Evolutionary conservation across 1,140 invertebrate species (phyloP).

Genomic region (Pseudomyrmex sp.): DNA sequence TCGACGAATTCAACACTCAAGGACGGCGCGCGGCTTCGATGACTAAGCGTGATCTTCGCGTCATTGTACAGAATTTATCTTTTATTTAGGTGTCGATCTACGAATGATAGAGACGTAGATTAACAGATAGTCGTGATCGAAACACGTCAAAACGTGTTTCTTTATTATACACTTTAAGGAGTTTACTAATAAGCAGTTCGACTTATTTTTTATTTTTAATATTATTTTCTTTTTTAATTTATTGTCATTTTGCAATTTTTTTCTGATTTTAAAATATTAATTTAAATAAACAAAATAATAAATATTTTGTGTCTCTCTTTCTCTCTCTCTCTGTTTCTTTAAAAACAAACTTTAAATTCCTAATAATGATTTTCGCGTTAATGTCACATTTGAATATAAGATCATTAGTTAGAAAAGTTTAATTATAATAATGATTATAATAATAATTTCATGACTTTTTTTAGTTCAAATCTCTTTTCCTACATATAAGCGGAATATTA

Average conservation of each 20-base stretch:
- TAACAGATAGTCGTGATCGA: conserved; percentile 28
- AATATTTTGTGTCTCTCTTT: no score
- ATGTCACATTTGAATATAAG: no score
- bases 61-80: conserved; percentile 31
- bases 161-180: neutral
- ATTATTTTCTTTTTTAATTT: neutral
- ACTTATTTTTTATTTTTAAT: conserved; percentile 15
- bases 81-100: conserved; percentile 29
- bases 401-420: neutral
- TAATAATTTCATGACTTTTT: neutral
- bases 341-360: no score
- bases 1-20: conserved; percentile 63
- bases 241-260: no score
- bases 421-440: conserved; percentile 2
- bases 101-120: conserved; percentile 11
- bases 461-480: neutral
- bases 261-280: no score
- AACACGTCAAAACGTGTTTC: conserved; percentile 16
- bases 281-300: no score
- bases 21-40: conserved; percentile 39
- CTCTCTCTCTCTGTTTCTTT: no score
- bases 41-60: conserved; percentile 51
- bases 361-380: no score
- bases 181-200: neutral
- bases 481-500: neutral